phyloP scores from a whole-genome alignment of 2,797 vertebrate genomes.

The Sarcoramphus papa region DNA sequence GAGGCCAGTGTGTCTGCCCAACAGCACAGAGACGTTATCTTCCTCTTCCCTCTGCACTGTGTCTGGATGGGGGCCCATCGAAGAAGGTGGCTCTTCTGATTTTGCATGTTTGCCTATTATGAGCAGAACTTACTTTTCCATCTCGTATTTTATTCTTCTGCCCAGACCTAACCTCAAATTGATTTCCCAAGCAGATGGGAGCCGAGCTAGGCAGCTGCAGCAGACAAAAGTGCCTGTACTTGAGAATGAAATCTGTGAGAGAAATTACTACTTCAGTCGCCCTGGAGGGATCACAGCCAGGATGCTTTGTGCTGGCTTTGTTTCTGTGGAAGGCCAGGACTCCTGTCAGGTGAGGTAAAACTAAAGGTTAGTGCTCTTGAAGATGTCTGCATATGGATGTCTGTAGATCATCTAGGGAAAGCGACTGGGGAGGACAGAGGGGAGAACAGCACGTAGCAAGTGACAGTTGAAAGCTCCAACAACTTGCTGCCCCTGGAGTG shows the following conservation, averaged over 20 bases:
- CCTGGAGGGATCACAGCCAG: not conserved
- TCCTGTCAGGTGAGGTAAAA: not conserved
- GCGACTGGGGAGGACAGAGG: not conserved
- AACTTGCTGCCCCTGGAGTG: not conserved
- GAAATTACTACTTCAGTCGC: not conserved
- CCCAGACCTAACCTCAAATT: not conserved
- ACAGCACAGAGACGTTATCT: not conserved
- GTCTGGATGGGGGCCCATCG: not conserved
- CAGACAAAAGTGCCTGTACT: not conserved
- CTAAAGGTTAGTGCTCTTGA: not conserved
- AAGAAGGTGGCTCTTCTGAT: not conserved
- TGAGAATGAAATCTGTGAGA: not conserved
- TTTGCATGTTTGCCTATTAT: not conserved
- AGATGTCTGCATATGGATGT: not conserved
- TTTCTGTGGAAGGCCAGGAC: not conserved
- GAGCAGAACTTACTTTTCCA: not conserved
- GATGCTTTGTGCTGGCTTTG: slow-evolving; percentile 8
- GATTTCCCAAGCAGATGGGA: not conserved
- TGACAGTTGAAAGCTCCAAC: not conserved
- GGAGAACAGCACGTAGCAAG: not conserved
- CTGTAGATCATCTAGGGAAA: not conserved
- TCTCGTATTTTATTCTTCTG: not conserved
- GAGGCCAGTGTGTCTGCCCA: not conserved
- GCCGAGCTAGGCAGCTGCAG: not conserved
- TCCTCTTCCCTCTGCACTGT: not conserved